A percentile compares a stretch with the other conserved stretches of the same genome.
These are phyloP conservation scores for Drosophila grimshawi DNA, from an alignment of 1,140 invertebrate genomes.

Conservation along the genomic window DNA sequence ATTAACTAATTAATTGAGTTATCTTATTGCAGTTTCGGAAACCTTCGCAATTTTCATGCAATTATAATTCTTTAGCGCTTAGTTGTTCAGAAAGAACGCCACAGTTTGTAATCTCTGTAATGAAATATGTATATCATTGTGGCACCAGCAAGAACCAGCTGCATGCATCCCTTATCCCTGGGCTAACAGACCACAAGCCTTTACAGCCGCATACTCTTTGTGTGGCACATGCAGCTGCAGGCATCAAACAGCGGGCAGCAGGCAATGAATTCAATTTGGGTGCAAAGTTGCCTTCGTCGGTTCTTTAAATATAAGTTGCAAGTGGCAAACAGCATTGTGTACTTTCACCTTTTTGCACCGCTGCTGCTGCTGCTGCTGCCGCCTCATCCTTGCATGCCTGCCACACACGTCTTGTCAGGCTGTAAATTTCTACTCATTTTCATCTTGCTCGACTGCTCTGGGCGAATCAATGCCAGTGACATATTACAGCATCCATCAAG, in stretches of 20 bases:
- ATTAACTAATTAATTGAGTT: not conserved
- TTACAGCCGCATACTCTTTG: slow-evolving; percentile 10
- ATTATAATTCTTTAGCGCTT: slow-evolving; percentile 20
- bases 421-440: slow-evolving; percentile 17
- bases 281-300: slow-evolving; percentile 6
- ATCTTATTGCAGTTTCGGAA: not conserved
- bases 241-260: not conserved
- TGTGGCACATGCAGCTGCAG: not conserved
- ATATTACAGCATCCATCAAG: slow-evolving; percentile 78
- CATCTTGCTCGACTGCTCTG: not conserved
- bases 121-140: slow-evolving; percentile 7
- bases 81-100: not conserved
- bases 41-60: slow-evolving; percentile 27
- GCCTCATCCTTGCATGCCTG: not conserved
- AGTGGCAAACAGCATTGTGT: slow-evolving; percentile 22
- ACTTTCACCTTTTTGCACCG: slow-evolving; percentile 37
- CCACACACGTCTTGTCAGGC: slow-evolving; percentile 43
- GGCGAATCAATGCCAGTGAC: slow-evolving; percentile 78
- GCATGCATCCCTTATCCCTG: slow-evolving; percentile 24
- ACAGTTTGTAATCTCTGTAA: slow-evolving; percentile 10
- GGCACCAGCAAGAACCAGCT: not conserved
- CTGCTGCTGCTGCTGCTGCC: slow-evolving; percentile 4
- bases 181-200: too few relatives aligned
- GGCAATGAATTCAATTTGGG: slow-evolving; percentile 30
- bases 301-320: slow-evolving; percentile 8